phyloP scores from a whole-genome alignment of 2,888 invertebrate species.

The Xestia ashworthii region DNA sequence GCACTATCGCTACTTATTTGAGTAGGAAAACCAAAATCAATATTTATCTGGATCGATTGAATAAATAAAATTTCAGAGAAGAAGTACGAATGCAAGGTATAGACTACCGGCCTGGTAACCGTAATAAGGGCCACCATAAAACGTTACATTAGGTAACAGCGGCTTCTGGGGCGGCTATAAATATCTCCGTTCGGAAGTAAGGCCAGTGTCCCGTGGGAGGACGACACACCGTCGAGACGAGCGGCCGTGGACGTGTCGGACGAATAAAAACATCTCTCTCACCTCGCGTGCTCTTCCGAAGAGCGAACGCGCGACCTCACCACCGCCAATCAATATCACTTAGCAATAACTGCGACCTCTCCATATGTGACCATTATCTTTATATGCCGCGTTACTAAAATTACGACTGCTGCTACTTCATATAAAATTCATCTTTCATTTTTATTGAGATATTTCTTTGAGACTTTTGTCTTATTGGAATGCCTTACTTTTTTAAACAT shows the following conservation, averaged over 20 bases:
- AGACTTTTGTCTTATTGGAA: conserved; percentile 22
- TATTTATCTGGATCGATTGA: conserved; percentile 77
- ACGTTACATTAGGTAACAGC: conserved; percentile 90
- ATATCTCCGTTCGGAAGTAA: conserved; percentile 90
- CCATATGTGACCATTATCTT: conserved; percentile 81
- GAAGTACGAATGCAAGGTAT: conserved; percentile 71
- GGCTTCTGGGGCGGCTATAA: conserved; percentile 90
- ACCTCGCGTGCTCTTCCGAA: conserved; percentile 77
- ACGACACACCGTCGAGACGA: conserved; percentile 84
- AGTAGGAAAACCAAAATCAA: conserved; percentile 65
- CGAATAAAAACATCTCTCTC: conserved; percentile 88
- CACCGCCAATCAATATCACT: conserved; percentile 87
- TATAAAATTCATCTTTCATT: conserved; percentile 65
- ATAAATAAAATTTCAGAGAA: conserved; percentile 80
- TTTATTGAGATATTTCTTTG: conserved; percentile 40
- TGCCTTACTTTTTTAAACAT: conserved; percentile 9
- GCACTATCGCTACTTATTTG: conserved; percentile 67
- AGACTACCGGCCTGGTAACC: conserved; percentile 82
- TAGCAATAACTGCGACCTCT: conserved; percentile 83
- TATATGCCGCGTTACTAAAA: conserved; percentile 74
- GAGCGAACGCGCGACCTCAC: conserved; percentile 72
- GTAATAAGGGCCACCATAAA: conserved; percentile 90
- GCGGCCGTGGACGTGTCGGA: conserved; percentile 87
- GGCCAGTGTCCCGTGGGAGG: conserved; percentile 89
- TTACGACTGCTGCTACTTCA: conserved; percentile 72